Evolutionary conservation across 2,888 invertebrate genomes (phyloP).

Genomic region (Pyrrhia umbra): DNA sequence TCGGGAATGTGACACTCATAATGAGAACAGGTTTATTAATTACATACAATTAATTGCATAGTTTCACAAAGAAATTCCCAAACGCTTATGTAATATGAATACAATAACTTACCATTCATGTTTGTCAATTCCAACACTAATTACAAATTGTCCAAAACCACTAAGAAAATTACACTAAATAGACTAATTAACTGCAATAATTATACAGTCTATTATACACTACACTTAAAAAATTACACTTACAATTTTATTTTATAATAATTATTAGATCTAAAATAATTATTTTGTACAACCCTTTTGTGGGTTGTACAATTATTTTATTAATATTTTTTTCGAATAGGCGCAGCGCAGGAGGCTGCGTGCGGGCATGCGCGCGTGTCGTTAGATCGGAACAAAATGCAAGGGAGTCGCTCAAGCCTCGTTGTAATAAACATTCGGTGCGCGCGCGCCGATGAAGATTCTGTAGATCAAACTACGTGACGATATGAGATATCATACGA

Average conservation of each 20-base stretch:
- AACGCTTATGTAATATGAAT: constrained; percentile 17
- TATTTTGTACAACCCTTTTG: constrained; percentile 10
- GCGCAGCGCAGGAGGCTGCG: constrained; percentile 53
- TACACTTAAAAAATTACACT: constrained; percentile 49
- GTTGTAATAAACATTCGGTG: constrained; percentile 65
- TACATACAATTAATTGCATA: constrained; percentile 14
- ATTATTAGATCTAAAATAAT: constrained; percentile 8
- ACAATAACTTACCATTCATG: constrained; percentile 60
- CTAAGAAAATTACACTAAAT: constrained; percentile 45
- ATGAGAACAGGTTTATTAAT: constrained; percentile 29
- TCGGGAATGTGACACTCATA: constrained; percentile 16
- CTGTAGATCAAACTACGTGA: constrained; percentile 55
- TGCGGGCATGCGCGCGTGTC: constrained; percentile 64
- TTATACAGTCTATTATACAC: constrained; percentile 37
- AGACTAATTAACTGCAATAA: constrained; percentile 17
- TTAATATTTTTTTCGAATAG: constrained; percentile 13
- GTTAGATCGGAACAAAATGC: constrained; percentile 67
- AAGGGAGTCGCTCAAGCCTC: constrained; percentile 54
- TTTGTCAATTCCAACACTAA: constrained; percentile 56
- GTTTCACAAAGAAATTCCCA: constrained; percentile 18
- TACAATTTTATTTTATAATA: neutral
- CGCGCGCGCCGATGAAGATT: constrained; percentile 51
- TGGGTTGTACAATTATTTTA: neutral
- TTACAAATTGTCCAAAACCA: constrained; percentile 47
- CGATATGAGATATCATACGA: constrained; percentile 35